phyloP scores from a whole-genome alignment of 1,140 invertebrate genomes.

The Ctenoplectra terminalis region DNA sequence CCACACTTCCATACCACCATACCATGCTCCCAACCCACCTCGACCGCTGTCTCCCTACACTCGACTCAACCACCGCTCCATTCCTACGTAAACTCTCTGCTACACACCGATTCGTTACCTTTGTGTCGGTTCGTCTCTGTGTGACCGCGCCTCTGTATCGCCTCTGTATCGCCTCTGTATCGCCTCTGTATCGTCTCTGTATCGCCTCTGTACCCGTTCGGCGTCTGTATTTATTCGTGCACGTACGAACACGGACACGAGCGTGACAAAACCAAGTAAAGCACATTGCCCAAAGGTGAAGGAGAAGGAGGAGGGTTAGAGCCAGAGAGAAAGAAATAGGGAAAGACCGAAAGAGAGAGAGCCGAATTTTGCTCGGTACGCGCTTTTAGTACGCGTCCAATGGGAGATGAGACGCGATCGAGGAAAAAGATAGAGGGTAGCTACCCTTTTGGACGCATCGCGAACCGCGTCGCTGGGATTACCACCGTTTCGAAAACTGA shows the following conservation, averaged over 20 bases:
- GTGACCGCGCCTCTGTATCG: background rate
- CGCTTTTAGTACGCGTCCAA: no score
- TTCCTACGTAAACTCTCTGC: slow-evolving; percentile 47
- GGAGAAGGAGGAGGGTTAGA: background rate
- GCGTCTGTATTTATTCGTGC: slow-evolving; percentile 26
- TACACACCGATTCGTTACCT: slow-evolving; percentile 8
- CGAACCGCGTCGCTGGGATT: background rate
- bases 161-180: no score
- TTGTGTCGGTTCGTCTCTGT: slow-evolving; percentile 6
- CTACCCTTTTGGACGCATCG: background rate
- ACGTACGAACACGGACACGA: slow-evolving; percentile 14
- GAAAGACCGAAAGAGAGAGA: slow-evolving; percentile 54
- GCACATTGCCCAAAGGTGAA: slow-evolving; percentile 14
- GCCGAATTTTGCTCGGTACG: no score
- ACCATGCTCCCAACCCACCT: slow-evolving; percentile 5
- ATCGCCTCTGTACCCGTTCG: slow-evolving; percentile 10
- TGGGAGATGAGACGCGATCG: slow-evolving; percentile 10
- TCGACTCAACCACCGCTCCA: slow-evolving; percentile 31
- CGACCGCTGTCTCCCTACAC: slow-evolving; percentile 30
- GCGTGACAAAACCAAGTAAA: slow-evolving; percentile 4
- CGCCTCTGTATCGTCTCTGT: no score
- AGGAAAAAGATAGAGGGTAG: no score
- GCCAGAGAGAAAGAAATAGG: no score
- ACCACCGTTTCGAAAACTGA: background rate
- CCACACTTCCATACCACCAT: slow-evolving; percentile 26